Evolutionary conservation across 2,888 invertebrate genomes (phyloP), one percentile per base, ranked within the genome.

Genomic region (Osmoderma eremita): DNA sequence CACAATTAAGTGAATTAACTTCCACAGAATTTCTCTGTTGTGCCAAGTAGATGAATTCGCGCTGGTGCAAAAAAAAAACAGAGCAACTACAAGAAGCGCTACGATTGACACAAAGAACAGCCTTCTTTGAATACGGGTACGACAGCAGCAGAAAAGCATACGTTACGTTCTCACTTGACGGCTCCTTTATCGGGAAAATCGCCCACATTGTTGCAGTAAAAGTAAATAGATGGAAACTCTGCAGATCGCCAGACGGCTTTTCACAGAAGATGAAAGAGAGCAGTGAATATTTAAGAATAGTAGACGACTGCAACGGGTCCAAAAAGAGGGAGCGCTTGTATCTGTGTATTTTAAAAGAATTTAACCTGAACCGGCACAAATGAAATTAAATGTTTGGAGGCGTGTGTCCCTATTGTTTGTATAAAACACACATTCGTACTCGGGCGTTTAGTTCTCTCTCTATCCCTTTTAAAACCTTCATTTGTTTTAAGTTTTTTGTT

Each of bases 131-230:
- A 49, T 49, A 49, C 17, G 49, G 10, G 10, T 10, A 30, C 30
- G 10, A 49, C 20, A 3, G 3, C 4, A 12, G 42, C 15, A 42
- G 17, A 42, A 1, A 1, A 12, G 42, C 42, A 42, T 49, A 10
- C 20, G 20, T 30, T 30, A 30, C 30, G 6, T 6, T 2, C 49
- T 49, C 49, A 18, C 10, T 49, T 20, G 20, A 20, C 0, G n/a
- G 8, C 20, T 20, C 20, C 20, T 5, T 49, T 22, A 22, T 3
- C 20, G 49, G 20, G 22, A 49, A 49, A 22, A 49, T 49, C 49
- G 6, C 49, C 49, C 20, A 49, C 49, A 49, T 49, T 49, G 49
- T 49, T 49, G n/a, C 18, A 22, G 49, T 49, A 49, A 49, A 48
- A 49, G 49, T 10, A 49, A 49, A 18, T 30, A 5, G 10, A 30